Base-by-base conservation (phyloP, 1,140 invertebrate species). In the Metaphire vulgaris region DNA sequence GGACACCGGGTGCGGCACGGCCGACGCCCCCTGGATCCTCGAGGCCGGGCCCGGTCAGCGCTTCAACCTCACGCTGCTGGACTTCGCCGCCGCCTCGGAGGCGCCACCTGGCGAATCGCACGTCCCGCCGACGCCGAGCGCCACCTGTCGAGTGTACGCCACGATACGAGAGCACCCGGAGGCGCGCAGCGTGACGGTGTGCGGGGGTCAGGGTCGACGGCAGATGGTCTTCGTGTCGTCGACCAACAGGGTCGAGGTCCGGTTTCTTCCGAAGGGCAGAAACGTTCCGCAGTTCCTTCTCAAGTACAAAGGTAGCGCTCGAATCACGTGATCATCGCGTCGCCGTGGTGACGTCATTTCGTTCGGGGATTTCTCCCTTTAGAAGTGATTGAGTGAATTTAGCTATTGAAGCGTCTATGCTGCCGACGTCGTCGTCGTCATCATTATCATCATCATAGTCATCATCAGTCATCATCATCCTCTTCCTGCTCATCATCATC, bases 1-100 rank as follows among this genome's bases (percentile, higher is more conserved):
- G 21, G n/a, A 78, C 16, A 78, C 73, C 21, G 68, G 68, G 1
- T 78, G 77, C 30, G 77, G 77, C n/a, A 32, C 74, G 31, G 69
- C 67, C 26, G 77, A 78, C 34, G 33, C n/a, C 41, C 77, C 77
- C 31, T 78, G 77, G 77, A n/a, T 75, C 1, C n/a, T 78, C 1
- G 21, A 34, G 77, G 77, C 69, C 21, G 28, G 33, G 15, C 65
- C 65, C 0, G 77, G 77, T 31, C 77, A 78, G 32, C 67, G 66
- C 33, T 26, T 78, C 67, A 75, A 74, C 74, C 30, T 78, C 67
- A 78, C 77, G 28, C 68, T 78, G 21, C 65, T 33, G 28, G 77
- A 78, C 56, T 78, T 78, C 72, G 65, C 76, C 74, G 33, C 26
- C 2, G 72, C 31, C 6, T 16, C 72, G 2, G 29, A 34, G 41